Evolutionary conservation across 2,797 vertebrate species (phyloP).

Genomic region (Characodon lateralis): DNA sequence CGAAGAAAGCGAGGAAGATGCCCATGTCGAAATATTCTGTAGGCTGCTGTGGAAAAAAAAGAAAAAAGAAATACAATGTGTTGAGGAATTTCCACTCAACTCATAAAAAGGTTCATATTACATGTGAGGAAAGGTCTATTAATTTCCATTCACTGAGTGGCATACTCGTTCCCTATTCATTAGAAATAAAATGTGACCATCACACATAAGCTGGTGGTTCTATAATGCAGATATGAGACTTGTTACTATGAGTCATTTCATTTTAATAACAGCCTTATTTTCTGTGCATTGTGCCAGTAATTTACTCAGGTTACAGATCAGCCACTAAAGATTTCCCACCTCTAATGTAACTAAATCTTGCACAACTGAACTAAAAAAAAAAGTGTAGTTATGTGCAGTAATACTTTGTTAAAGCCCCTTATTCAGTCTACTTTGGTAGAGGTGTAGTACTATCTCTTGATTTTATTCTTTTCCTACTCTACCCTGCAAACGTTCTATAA

Average conservation of each 20-base stretch:
- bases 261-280: background rate
- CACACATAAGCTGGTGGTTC: background rate
- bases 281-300: background rate
- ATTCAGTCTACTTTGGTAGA: background rate
- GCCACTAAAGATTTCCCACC: no score
- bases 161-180: background rate
- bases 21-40: slow-evolving; percentile 99
- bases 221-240: background rate
- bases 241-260: no score
- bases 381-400: background rate
- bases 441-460: background rate
- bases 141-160: background rate
- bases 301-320: background rate
- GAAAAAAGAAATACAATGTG: slow-evolving; percentile 27
- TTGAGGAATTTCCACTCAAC: slow-evolving; percentile 34
- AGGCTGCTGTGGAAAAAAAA: slow-evolving; percentile 85
- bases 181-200: background rate
- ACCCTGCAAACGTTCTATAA: background rate
- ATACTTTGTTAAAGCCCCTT: background rate
- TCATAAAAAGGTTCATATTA: background rate
- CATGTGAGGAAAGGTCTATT: background rate
- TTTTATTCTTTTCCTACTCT: background rate
- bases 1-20: slow-evolving; percentile 98
- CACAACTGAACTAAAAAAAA: background rate
- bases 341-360: background rate